Evolutionary conservation across 2,888 invertebrate genomes (phyloP).

Genomic region (Argyresthia goedartella): DNA sequence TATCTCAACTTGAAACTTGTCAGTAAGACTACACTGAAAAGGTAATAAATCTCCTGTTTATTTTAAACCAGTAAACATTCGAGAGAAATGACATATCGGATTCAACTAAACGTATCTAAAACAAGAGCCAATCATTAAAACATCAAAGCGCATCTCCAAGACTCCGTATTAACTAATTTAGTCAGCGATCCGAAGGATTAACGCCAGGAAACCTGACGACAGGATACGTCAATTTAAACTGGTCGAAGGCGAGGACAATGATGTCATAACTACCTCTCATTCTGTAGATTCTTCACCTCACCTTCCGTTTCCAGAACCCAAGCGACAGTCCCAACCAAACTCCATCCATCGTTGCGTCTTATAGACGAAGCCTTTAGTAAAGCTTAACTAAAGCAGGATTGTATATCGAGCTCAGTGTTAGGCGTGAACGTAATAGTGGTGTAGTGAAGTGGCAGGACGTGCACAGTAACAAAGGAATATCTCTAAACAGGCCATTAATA

Average conservation of each 20-base stretch:
- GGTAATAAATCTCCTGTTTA: too few relatives aligned
- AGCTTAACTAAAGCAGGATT: too few relatives aligned
- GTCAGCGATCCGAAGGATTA: conserved; percentile 46
- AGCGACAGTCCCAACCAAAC: not conserved
- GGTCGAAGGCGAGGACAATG: conserved; percentile 26
- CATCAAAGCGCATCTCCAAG: conserved; percentile 37
- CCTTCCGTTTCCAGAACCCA: not conserved
- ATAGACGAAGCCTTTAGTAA: too few relatives aligned
- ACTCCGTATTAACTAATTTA: conserved; percentile 38
- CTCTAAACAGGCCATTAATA: conserved; percentile 69
- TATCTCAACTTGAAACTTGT: too few relatives aligned
- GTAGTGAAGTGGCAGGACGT: conserved; percentile 35
- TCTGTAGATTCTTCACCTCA: not conserved
- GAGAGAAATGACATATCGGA: not conserved
- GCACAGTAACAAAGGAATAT: conserved; percentile 63
- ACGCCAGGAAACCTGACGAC: conserved; percentile 58
- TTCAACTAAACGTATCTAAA: not conserved
- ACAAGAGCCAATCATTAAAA: conserved; percentile 15
- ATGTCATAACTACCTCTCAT: conserved; percentile 4
- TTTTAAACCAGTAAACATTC: not conserved
- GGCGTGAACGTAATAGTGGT: not conserved
- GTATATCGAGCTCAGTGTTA: not conserved
- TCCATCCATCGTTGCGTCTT: not conserved
- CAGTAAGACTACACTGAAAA: too few relatives aligned
- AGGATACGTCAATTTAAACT: conserved; percentile 65